Base-by-base conservation (phyloP, 2,113 vertebrate species). In the Ophthalmolycus amberensis region DNA sequence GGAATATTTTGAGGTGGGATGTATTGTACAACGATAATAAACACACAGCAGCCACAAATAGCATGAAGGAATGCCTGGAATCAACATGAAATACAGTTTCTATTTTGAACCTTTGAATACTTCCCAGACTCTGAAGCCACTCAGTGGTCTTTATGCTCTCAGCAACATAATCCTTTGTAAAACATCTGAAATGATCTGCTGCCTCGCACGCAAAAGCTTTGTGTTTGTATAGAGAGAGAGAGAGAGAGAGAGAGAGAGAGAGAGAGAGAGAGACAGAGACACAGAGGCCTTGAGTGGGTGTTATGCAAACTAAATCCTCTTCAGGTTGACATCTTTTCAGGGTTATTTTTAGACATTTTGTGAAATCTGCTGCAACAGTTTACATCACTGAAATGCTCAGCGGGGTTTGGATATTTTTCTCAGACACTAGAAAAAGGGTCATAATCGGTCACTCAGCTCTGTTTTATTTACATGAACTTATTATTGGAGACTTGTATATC, bases 331-430 rank as follows among this genome's bases (percentile, higher is more conserved):
- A 64, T 80, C 71, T 79, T 79, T 54, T 69, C 64, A 16, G 38
- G 27, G 81, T 84, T 91, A 90, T 92, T 87, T 93, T 90, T 84
- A 86, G 90, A 89, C 32, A 3, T 54, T 22, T 44, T 62, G n/a
- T 50, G 75, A 63, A 89, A 90, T 91, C 75, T 69, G 71, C 69
- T 40, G 58, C 59, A 74, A 79, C 82, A 70, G 84, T 94, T 93
- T 93, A 91, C 80, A 84, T 91, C 87, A 68, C 79, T 90, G 71
- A 83, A 72, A 91, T 91, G 54, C 69, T 66, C 2, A 3, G 50
- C 32, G 8, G 27, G 38, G 52, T 74, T 79, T 14, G 37, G 82
- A 88, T 83, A 63, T 15, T 80, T 82, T 37, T 75, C 64, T 58
- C 40, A 40, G 32, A 58, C 25, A 18, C 81, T 64, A 56, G 52